phyloP scores from a whole-genome alignment of 2,888 invertebrate genomes.

The Campoplex nolae region DNA sequence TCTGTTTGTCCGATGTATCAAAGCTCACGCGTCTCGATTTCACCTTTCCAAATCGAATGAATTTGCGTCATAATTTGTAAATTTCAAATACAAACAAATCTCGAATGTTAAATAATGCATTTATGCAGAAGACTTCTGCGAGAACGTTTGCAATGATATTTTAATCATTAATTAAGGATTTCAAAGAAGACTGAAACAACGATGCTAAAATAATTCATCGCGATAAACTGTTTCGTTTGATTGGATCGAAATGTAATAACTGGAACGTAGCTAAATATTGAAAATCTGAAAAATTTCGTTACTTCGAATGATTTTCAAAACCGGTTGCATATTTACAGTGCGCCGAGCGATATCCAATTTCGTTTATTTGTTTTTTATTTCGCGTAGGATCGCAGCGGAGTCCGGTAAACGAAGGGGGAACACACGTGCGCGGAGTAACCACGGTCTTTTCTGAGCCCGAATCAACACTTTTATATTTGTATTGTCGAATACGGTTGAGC shows the following conservation, averaged over 20 bases:
- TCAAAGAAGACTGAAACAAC: neutral
- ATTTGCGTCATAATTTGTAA: constrained; percentile 77
- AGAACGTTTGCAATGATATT: neutral
- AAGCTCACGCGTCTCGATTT: constrained; percentile 61
- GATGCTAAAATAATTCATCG: neutral
- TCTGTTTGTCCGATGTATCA: constrained; percentile 67
- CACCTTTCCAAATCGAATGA: constrained; percentile 35
- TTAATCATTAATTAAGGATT: neutral
- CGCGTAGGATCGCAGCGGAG: neutral
- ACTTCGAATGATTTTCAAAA: neutral
- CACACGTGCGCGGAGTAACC: neutral
- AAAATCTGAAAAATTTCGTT: neutral
- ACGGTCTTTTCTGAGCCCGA: neutral
- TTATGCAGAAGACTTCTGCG: neutral
- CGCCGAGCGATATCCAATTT: neutral
- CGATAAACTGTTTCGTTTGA: neutral
- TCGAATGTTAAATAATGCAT: neutral
- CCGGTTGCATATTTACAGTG: neutral
- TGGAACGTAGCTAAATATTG: neutral
- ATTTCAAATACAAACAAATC: constrained; percentile 68
- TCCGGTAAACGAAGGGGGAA: neutral
- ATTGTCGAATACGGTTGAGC: neutral
- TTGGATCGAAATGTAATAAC: neutral
- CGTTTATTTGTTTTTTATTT: neutral
- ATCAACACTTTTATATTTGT: neutral